phyloP scores from a whole-genome alignment of 1,140 invertebrate genomes.

The Brachionus koreanus region DNA sequence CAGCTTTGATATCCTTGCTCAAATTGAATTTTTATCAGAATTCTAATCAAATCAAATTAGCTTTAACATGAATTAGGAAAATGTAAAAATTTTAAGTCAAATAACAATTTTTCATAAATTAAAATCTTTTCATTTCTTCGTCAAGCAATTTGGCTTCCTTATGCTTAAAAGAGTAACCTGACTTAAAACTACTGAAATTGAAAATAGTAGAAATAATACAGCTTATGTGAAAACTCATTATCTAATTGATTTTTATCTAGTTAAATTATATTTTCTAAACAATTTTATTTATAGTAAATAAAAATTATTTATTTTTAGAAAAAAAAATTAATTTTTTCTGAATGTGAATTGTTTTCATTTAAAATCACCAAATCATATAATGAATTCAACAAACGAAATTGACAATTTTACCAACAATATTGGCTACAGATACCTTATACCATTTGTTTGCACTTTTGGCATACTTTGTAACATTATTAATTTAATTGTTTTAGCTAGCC shows the following conservation, averaged over 20 bases:
- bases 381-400: background rate
- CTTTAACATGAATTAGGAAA: too few species aligned
- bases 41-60: too few species aligned
- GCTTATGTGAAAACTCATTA: background rate
- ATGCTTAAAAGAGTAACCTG: too few species aligned
- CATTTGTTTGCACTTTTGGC: conserved; percentile 51
- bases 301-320: background rate
- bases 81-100: too few species aligned
- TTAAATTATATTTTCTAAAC: background rate
- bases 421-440: conserved; percentile 48
- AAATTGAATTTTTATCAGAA: too few species aligned
- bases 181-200: too few species aligned
- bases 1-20: too few species aligned
- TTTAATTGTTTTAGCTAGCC: conserved; percentile 50
- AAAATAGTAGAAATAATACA: too few species aligned
- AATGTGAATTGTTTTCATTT: background rate
- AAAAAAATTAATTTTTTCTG: background rate
- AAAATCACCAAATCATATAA: background rate
- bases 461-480: conserved; percentile 54
- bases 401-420: conserved; percentile 23
- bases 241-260: background rate
- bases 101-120: too few species aligned
- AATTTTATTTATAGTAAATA: too few species aligned
- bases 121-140: too few species aligned
- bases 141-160: too few species aligned